Evolutionary conservation across 2,888 invertebrate genomes (phyloP), one percentile per base, ranked within the genome.

Genomic region (Argyresthia albistria): DNA sequence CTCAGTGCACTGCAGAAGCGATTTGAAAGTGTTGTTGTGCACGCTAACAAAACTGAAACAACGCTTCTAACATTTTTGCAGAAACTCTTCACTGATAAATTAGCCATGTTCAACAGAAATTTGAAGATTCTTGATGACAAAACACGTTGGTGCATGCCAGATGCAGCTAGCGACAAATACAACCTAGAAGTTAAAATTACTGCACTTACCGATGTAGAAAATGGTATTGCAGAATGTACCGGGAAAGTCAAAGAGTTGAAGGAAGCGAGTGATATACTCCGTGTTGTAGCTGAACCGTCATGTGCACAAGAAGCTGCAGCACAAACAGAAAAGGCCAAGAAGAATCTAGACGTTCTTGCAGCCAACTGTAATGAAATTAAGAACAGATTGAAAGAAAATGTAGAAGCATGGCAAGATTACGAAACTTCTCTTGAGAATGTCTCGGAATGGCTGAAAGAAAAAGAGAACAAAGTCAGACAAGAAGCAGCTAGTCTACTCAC

Each of bases 101-200:
- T 95, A 54, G 91, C 91, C 48, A 93, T 93, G 69, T 88, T 97
- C 42, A 93, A 95, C 63, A 90, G 96, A 61, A 92, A 95, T 68
- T 90, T 97, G 9, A 89, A 91, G 51, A 92, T 94, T 1, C 92
- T 95, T 59, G 93, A 93, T 57, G 97, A 98, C 67, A 97, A 97
- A 76, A 92, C 96, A 0, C 89, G 92, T 11, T 97, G 97, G 97
- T 98, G 97, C 72, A 90, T 93, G 65, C 95, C 96, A 0, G 97
- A 97, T 68, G 90, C 93, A 1, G 92, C 93, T 37, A 96, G 95
- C 66, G 97, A 98, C 68, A 93, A 93, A 71, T 97, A 97, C 71
- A 97, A 96, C 69, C 88, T 97, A 35, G 96, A 97, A 86, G 95
- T 97, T 0, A 98, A 98, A 80, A 90, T 93, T 63, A 92, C 94